These are phyloP conservation scores for Lasioglossum albipes DNA, from an alignment of 1,140 invertebrate genomes.

Conservation along the genomic window DNA sequence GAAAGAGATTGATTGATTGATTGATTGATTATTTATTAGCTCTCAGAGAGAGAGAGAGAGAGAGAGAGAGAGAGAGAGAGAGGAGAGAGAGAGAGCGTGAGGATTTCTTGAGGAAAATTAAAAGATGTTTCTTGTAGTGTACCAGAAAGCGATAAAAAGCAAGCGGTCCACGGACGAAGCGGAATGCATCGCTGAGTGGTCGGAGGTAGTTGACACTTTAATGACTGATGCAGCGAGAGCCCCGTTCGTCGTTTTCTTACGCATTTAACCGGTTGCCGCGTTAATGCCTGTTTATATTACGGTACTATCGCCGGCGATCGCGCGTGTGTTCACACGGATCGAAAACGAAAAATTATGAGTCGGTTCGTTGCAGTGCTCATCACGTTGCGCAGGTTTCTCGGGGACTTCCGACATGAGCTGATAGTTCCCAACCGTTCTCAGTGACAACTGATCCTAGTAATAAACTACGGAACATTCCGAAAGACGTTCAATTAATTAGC, in stretches of 20 bases:
- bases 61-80: no score
- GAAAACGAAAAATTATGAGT: conserved; percentile 4
- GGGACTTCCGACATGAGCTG: conserved; percentile 7
- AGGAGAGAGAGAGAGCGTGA: no score
- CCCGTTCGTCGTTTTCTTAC: conserved; percentile 28
- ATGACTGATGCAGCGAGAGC: conserved; percentile 30
- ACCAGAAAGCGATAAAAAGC: background rate
- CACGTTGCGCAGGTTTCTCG: background rate
- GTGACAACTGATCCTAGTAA: background rate
- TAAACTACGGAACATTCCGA: background rate
- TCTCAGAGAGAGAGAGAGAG: no score
- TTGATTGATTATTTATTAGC: no score
- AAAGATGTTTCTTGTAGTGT: background rate
- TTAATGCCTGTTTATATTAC: conserved; percentile 44
- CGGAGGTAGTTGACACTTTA: conserved; percentile 41
- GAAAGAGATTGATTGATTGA: no score
- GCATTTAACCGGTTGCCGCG: conserved; percentile 40
- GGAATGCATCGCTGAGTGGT: background rate
- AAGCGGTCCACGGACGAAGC: background rate
- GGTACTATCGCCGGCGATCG: conserved; percentile 13
- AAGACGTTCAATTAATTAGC: background rate
- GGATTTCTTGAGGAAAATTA: background rate
- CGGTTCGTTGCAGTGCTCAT: background rate
- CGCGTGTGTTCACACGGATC: conserved; percentile 17
- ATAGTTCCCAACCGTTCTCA: conserved; percentile 2